Evolutionary conservation across 2,888 invertebrate species (phyloP).

Genomic region (Cerastis rubricosa): DNA sequence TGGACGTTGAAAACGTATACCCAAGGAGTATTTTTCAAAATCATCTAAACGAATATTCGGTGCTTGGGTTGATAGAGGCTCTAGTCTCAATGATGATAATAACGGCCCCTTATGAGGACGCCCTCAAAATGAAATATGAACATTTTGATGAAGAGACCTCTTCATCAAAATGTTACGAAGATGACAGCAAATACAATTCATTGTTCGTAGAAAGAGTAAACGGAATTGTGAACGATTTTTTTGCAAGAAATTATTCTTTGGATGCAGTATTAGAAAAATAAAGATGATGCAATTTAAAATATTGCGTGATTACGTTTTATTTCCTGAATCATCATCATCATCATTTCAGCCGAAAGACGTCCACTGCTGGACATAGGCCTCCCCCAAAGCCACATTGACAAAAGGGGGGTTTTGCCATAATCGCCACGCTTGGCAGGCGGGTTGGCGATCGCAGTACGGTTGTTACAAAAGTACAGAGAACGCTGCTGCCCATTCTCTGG

Average conservation of each 20-base stretch:
- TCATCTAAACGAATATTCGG: slow-evolving; percentile 80
- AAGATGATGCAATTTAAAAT: slow-evolving; percentile 27
- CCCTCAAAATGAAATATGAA: slow-evolving; percentile 80
- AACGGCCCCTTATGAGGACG: slow-evolving; percentile 80
- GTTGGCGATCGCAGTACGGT: no score
- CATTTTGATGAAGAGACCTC: slow-evolving; percentile 68
- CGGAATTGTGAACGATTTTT: slow-evolving; percentile 80
- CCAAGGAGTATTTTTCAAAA: slow-evolving; percentile 76
- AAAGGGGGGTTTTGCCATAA: no score
- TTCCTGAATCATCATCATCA: no score
- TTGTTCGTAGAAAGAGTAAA: slow-evolving; percentile 81
- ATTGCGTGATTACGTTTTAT: slow-evolving; percentile 4
- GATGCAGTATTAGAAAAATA: slow-evolving; percentile 71
- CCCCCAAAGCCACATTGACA: no score
- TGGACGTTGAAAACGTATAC: slow-evolving; percentile 76
- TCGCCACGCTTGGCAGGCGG: no score
- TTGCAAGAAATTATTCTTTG: slow-evolving; percentile 77
- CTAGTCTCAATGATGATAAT: slow-evolving; percentile 85
- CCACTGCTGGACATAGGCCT: no score
- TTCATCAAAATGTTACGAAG: no score
- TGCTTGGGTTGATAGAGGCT: slow-evolving; percentile 83
- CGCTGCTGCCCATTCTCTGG: no score
- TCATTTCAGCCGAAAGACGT: no score
- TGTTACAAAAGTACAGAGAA: no score
- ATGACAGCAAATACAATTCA: slow-evolving; percentile 69